phyloP scores from a whole-genome alignment of 2,113 vertebrate species.

The Columba livia region DNA sequence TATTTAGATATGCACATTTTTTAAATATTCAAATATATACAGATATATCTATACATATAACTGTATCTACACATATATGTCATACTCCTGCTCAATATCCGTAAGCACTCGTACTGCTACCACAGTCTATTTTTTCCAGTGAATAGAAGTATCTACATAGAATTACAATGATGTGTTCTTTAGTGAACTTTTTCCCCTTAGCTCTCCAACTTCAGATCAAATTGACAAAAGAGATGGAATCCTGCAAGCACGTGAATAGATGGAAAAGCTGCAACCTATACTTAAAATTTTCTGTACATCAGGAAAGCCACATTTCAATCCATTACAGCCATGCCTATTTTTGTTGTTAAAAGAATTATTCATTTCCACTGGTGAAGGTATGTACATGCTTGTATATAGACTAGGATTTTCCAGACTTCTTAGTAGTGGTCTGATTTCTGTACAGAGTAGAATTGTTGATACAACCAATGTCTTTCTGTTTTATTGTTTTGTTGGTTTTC shows the following conservation, averaged over 20 bases:
- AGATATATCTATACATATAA: neutral
- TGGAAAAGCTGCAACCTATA: neutral
- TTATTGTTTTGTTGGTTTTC: neutral
- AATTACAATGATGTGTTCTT: neutral
- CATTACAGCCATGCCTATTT: neutral
- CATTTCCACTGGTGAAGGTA: neutral
- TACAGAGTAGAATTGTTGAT: neutral
- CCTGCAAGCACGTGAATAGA: neutral
- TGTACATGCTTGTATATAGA: neutral
- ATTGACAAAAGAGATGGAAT: neutral
- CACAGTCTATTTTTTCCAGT: neutral
- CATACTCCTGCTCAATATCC: neutral
- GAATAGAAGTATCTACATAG: neutral
- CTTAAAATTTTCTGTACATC: neutral
- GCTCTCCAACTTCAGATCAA: neutral
- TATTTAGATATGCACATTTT: neutral
- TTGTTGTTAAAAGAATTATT: neutral
- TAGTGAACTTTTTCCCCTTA: neutral
- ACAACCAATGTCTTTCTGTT: neutral
- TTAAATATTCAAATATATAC: neutral
- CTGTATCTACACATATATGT: neutral
- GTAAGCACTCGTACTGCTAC: neutral
- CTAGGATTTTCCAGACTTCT: neutral
- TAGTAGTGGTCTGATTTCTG: neutral
- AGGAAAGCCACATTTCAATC: neutral